Percentiles rank a stretch among this genome's conserved stretches.
phyloP scores from a whole-genome alignment of 2,888 invertebrate species.

The Formica aserva region DNA sequence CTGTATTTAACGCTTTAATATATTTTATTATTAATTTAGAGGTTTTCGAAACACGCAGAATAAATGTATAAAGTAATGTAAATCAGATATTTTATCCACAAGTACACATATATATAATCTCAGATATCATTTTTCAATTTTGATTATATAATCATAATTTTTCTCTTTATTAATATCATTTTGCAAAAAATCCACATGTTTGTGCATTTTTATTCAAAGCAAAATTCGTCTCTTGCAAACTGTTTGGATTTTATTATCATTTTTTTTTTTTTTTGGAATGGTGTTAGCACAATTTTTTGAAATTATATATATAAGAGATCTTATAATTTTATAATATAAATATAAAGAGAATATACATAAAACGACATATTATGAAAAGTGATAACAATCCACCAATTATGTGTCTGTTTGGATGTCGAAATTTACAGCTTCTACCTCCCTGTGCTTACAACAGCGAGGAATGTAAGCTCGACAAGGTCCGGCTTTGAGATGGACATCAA shows the following conservation, averaged over 20 bases:
- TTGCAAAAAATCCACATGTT: not conserved
- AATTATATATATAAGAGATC: not conserved
- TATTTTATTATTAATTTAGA: not conserved
- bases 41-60: not conserved
- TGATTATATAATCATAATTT: not conserved
- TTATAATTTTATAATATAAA: not conserved
- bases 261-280: not conserved
- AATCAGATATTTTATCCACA: not conserved
- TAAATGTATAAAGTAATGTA: not conserved
- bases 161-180: not conserved
- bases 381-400: not conserved
- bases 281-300: not conserved
- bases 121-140: not conserved
- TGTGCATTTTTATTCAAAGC: not conserved
- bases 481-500: constrained; percentile 80
- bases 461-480: constrained; percentile 74
- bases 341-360: not conserved
- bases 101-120: not conserved
- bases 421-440: constrained; percentile 74
- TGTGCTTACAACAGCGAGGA: constrained; percentile 69
- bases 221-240: not conserved
- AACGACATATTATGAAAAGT: not conserved
- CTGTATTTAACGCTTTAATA: not conserved
- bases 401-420: constrained; percentile 25
- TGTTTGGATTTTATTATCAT: not conserved